These are phyloP conservation scores for Leptogaster cylindrica DNA, from an alignment of 2,888 invertebrate species.

Conservation along the genomic window DNA sequence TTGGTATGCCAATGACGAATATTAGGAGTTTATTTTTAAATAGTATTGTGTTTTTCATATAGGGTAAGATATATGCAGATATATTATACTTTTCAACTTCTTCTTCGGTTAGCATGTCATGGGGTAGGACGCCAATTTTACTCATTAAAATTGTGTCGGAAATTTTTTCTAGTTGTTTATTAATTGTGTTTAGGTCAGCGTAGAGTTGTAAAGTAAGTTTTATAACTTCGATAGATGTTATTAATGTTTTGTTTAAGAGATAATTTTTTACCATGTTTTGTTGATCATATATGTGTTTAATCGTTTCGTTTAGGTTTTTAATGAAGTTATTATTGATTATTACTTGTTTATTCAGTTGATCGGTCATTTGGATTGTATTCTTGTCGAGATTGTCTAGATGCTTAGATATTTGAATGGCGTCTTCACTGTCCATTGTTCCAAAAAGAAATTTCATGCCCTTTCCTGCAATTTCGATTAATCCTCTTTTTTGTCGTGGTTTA, in stretches of 20 bases:
- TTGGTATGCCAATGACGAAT: not conserved
- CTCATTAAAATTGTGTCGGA: conserved; percentile 6
- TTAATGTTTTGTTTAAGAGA: too few species aligned
- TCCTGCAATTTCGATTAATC: not conserved
- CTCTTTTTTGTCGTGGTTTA: not conserved
- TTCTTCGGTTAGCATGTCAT: conserved; percentile 3
- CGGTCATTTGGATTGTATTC: not conserved
- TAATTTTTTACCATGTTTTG: too few species aligned
- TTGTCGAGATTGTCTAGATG: not conserved
- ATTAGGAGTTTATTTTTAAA: not conserved
- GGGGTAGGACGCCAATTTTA: conserved; percentile 13
- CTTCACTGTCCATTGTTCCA: conserved; percentile 19
- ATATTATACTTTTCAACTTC: conserved; percentile 12
- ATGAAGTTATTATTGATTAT: not conserved
- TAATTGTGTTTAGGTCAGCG: not conserved
- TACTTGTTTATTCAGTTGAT: not conserved
- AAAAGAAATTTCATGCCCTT: not conserved
- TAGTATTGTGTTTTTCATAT: not conserved
- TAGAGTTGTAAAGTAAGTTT: not conserved
- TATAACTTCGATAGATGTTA: not conserved
- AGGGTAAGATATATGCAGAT: not conserved
- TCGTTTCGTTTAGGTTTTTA: not conserved
- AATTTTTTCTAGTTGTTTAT: conserved; percentile 24
- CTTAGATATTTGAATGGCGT: not conserved
- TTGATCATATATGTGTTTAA: not conserved